Evolutionary conservation across 1,140 invertebrate species (phyloP).

Genomic region (Cardiocondyla obscurior): DNA sequence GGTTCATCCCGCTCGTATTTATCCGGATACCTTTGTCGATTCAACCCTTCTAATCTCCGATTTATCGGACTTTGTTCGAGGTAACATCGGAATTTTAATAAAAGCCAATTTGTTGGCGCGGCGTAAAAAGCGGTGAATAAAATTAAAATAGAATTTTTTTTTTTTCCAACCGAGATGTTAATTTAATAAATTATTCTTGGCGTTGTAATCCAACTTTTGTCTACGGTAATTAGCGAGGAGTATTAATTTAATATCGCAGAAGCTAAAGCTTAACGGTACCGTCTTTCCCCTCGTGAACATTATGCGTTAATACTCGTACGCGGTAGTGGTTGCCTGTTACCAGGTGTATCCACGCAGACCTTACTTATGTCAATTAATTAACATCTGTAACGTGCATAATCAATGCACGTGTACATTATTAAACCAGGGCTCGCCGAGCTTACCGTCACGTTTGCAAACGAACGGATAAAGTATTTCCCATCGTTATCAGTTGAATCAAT

Average conservation of each 20-base stretch:
- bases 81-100: not conserved
- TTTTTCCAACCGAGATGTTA: not conserved
- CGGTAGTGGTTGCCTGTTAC: constrained; percentile 21
- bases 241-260: constrained; percentile 1
- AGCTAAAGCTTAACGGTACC: not conserved
- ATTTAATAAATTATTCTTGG: not conserved
- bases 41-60: not conserved
- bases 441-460: not conserved
- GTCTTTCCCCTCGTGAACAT: not conserved
- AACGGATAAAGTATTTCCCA: not conserved
- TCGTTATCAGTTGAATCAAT: not conserved
- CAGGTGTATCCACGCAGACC: not conserved
- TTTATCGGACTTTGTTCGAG: not conserved
- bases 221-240: not conserved
- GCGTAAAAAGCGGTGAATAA: not conserved
- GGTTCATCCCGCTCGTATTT: too few species aligned
- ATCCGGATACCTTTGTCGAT: not conserved
- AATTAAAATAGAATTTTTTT: not conserved
- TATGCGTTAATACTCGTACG: not conserved
- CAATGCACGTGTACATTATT: not conserved
- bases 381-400: not conserved
- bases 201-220: not conserved
- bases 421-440: too few species aligned
- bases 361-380: constrained; percentile 18
- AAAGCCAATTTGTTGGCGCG: not conserved